Conservation (phyloP, 1,140 invertebrate species). For the Pachyrhynchus sulphureomaculatus region DNA sequence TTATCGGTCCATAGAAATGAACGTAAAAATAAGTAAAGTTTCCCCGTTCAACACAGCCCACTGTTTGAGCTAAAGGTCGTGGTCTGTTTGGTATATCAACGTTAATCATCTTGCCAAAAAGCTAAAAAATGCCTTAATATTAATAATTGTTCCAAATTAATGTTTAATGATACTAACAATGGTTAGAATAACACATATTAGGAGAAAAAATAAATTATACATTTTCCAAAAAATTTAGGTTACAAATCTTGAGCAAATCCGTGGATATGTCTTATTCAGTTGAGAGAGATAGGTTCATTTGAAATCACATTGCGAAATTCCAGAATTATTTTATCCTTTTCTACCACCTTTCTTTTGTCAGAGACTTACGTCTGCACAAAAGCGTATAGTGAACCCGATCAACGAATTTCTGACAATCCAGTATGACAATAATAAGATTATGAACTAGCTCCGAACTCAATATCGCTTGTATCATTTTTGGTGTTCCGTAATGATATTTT, state of each 20-base stretch:
- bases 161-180: background rate
- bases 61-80: background rate
- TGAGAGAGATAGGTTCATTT: too few relatives aligned
- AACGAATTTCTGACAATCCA: too few relatives aligned
- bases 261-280: too few relatives aligned
- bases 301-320: too few relatives aligned
- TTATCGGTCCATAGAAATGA: background rate
- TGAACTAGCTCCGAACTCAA: too few relatives aligned
- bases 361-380: too few relatives aligned
- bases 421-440: too few relatives aligned
- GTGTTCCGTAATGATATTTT: too few relatives aligned
- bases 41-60: background rate
- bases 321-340: too few relatives aligned
- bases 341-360: too few relatives aligned
- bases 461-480: too few relatives aligned
- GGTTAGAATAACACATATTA: constrained; percentile 1
- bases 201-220: constrained; percentile 6
- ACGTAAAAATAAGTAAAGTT: constrained; percentile 19
- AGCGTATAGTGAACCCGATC: too few relatives aligned
- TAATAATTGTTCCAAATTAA: background rate
- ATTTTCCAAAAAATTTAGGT: background rate
- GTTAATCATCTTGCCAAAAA: constrained; percentile 18
- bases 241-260: background rate
- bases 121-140: constrained; percentile 1
- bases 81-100: constrained; percentile 1